Conservation (phyloP, 2,113 vertebrate species). For the Condylura cristata region DNA sequence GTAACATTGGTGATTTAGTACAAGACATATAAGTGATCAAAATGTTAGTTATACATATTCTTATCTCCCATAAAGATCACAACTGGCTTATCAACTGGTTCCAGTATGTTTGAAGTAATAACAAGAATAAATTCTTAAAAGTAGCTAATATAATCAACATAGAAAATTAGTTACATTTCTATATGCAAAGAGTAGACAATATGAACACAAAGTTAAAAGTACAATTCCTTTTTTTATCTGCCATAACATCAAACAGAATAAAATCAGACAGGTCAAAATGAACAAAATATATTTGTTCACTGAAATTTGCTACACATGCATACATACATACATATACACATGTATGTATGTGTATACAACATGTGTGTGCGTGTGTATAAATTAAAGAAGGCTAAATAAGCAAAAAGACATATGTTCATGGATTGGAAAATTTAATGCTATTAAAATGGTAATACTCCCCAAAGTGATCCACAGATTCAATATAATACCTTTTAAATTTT, state of each 20-base stretch:
- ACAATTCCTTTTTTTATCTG: background rate
- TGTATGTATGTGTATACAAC: too few relatives aligned
- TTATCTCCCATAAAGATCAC: background rate
- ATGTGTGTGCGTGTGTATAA: too few relatives aligned
- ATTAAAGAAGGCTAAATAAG: slow-evolving; percentile 40
- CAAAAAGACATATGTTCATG: background rate
- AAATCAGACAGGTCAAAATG: background rate
- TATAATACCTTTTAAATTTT: background rate
- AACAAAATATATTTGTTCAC: background rate
- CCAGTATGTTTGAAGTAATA: slow-evolving; percentile 1
- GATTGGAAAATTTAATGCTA: background rate
- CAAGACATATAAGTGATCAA: background rate
- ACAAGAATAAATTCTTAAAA: slow-evolving; percentile 4
- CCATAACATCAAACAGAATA: background rate
- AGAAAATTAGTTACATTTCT: background rate
- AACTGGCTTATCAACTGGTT: background rate
- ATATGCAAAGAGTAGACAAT: background rate
- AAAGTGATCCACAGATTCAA: background rate
- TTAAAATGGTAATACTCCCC: background rate
- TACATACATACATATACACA: too few relatives aligned
- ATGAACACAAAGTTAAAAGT: background rate
- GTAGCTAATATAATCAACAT: slow-evolving; percentile 29
- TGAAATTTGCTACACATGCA: too few relatives aligned
- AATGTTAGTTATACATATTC: background rate
- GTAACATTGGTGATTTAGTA: background rate